Evolutionary conservation across 2,797 vertebrate species (phyloP), one percentile per base, ranked within the genome.

Genomic region (Lateolabrax maculatus): DNA sequence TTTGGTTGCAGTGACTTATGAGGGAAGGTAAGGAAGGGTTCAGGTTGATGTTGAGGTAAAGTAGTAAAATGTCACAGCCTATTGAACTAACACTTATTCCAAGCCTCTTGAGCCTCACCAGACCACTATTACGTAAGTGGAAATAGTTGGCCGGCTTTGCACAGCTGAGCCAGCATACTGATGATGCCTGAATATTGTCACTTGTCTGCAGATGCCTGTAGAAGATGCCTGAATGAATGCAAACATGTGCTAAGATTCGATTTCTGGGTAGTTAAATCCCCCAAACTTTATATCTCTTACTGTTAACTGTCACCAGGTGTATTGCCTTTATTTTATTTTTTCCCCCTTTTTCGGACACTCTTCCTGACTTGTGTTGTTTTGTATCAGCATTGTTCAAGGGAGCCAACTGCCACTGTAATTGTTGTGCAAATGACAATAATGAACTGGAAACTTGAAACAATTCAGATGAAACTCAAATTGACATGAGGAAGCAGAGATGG

Each of bases 161-260:
- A 46, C 21, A 2, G 37, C 63, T 60, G 44, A 79, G 74, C 55
- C 62, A 31, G 62, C 66, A 68, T 18, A 48, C 61, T 82, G 74
- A 58, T 55, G 61, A 60, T 56, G 67, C 74, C 66, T 84, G 84
- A 80, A 65, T 63, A 48, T 43, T 66, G 56, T 67, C 64, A 51
- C 68, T 75, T 44, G 51, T 80, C 83, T 71, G 23, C 63, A 74
- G 79, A 84, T 56, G 77, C 72, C 64, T 76, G 61, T 11, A 9
- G 70, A 34, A 34, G 31, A 34, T 34, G 31, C 31, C 69, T 62
- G 41, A 61, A 41, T 75, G 5, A 75, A 75, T 63, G 52, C 57
- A 65, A 39, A 66, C 43, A 56, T 71, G 80, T 84, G 49, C 71
- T 70, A 6, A 57, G 65, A 34, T 61, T 34, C 44, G 52, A 7